Evolutionary conservation across 2,113 vertebrate species (phyloP), one percentile per base, ranked within the genome.

Genomic region (Pseudorasbora parva): DNA sequence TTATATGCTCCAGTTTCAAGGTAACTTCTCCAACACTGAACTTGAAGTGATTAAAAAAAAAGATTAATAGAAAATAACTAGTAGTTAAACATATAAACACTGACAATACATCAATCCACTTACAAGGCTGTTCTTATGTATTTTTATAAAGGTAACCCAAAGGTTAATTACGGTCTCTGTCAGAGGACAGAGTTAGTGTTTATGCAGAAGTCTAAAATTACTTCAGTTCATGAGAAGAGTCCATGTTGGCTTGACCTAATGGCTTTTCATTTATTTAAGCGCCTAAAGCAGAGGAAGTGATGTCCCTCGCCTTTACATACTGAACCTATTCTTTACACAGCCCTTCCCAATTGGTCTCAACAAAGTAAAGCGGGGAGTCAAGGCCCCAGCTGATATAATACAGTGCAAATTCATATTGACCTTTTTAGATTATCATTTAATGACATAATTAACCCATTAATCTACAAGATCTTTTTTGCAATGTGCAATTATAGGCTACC

Each of bases 381-480:
- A 51, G 43, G 45, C 4, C 60, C 37, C 10, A 15, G 19, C 43
- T 62, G 43, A 51, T 64, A 62, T 54, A 51, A 51, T 47, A 47
- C 23, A 51, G 84, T 47, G 47, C 54, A 69, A 51, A 56, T 54
- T 78, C 66, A 68, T 21, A 27, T 25, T 83, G 81, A 86, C 85
- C 85, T 86, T 86, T 79, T 43, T 25, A 74, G 51, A 72, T 74
- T 47, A 60, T 4, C 74, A 27, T 86, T 79, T 79, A 78, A 79
- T 62, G 81, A 62, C 75, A 66, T 82, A 27, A 69, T 80, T 75
- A 84, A 84, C 71, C 69, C 82, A 76, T 84, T 86, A 76, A 86
- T 56, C 64, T 64, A 30, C 11, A 77, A 21, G 59, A 43, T 68
- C 80, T 82, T 71, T 25, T 33, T 64, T 69, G 33, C 15, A 14